These are phyloP conservation scores for Heliconius nattereri DNA, from an alignment of 1,140 invertebrate genomes.

Conservation along the genomic window DNA sequence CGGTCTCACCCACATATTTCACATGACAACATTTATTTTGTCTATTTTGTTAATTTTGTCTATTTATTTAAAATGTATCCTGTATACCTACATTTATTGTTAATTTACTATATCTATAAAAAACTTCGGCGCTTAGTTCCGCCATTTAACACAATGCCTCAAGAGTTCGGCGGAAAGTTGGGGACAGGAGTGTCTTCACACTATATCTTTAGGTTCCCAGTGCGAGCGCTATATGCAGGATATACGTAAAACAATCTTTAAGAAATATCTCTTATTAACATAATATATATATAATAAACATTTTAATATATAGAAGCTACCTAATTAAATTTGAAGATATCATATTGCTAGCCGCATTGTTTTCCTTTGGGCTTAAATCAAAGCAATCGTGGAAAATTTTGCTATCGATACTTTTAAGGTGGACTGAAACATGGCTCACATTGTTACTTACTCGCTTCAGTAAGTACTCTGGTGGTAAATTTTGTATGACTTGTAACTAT, in stretches of 20 bases:
- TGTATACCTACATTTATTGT: not conserved
- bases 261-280: not conserved
- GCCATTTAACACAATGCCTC: too few species aligned
- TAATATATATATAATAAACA: not conserved
- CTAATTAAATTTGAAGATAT: not conserved
- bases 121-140: too few species aligned
- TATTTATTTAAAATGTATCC: too few species aligned
- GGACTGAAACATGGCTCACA: slow-evolving; percentile 2
- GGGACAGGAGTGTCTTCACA: too few species aligned
- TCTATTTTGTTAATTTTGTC: too few species aligned
- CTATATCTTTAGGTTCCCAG: too few species aligned
- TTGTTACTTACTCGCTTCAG: not conserved
- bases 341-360: not conserved
- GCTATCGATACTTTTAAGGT: slow-evolving; percentile 22
- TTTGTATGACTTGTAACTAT: not conserved
- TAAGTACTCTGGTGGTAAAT: not conserved
- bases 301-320: not conserved
- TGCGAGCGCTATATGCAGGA: too few species aligned
- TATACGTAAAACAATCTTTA: too few species aligned
- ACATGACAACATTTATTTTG: too few species aligned
- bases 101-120: not conserved
- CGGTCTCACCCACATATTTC: too few species aligned
- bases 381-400: slow-evolving; percentile 20
- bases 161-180: too few species aligned
- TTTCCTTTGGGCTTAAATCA: not conserved